Evolutionary conservation across 1,140 invertebrate species (phyloP).

Genomic region (Pogonomyrmex barbatus): DNA sequence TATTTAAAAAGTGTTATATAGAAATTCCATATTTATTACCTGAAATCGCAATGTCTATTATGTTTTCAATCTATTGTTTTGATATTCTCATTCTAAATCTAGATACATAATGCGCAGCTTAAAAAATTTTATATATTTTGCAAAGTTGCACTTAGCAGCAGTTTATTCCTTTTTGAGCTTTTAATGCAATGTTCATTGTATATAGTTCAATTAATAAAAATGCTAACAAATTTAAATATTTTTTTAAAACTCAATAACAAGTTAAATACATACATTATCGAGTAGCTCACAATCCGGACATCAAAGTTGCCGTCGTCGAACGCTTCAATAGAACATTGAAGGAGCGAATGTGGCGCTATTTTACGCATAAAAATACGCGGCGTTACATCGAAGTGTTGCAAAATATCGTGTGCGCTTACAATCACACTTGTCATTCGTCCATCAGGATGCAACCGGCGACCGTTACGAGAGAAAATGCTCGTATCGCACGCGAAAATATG

Average conservation of each 20-base stretch:
- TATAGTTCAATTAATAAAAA: neutral
- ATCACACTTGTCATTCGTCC: too few relatives aligned
- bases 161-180: neutral
- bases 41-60: neutral
- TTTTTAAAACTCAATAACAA: constrained; percentile 3
- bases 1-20: too few relatives aligned
- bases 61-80: neutral
- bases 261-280: neutral
- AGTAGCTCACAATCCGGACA: too few relatives aligned
- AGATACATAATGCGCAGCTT: neutral
- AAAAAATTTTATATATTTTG: neutral
- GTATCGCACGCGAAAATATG: too few relatives aligned
- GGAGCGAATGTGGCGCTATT: too few relatives aligned
- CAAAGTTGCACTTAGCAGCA: neutral
- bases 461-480: too few relatives aligned
- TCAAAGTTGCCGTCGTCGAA: too few relatives aligned
- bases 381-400: too few relatives aligned
- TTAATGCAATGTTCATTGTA: neutral
- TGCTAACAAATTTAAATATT: constrained; percentile 2
- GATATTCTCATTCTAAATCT: neutral
- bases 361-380: too few relatives aligned
- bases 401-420: too few relatives aligned
- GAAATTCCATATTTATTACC: neutral
- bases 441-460: too few relatives aligned
- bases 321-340: too few relatives aligned